These are phyloP conservation scores for Cnemophilus loriae DNA, from an alignment of 2,113 vertebrate species.

Conservation along the genomic window DNA sequence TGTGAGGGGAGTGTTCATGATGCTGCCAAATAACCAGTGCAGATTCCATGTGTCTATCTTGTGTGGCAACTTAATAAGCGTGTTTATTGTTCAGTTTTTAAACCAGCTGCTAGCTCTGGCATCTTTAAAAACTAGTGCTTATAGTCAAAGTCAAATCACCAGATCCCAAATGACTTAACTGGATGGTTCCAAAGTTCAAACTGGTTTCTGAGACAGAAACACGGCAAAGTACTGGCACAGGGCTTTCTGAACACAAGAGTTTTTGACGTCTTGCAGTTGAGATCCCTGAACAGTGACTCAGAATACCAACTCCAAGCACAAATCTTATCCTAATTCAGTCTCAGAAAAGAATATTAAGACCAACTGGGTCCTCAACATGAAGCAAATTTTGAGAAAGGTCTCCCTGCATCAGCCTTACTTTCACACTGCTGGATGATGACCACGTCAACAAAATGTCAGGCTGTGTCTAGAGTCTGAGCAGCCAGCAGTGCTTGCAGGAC, in stretches of 20 bases:
- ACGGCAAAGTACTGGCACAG: not conserved
- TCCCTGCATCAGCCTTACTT: not conserved
- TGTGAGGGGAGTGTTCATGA: not conserved
- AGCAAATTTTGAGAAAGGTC: not conserved
- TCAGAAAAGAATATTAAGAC: not conserved
- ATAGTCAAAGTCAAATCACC: not conserved
- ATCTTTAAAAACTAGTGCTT: not conserved
- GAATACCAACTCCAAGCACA: not conserved
- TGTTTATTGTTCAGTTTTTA: slow-evolving; percentile 25
- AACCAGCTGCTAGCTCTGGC: not conserved
- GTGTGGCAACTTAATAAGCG: not conserved
- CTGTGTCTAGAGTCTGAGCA: not conserved
- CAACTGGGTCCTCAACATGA: not conserved
- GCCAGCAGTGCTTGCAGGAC: not conserved
- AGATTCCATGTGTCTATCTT: not conserved
- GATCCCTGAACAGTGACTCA: not conserved
- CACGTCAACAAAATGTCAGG: not conserved
- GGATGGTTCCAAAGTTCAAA: not conserved
- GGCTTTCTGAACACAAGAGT: not conserved
- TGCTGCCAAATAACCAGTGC: not conserved
- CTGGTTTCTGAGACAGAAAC: not conserved
- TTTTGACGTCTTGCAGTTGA: not conserved
- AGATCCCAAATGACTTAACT: not conserved
- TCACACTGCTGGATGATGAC: not conserved
- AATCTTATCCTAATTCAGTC: not conserved